Evolutionary conservation across 1,140 invertebrate species (phyloP), one percentile per base, ranked within the genome.

Genomic region (Battus philenor): DNA sequence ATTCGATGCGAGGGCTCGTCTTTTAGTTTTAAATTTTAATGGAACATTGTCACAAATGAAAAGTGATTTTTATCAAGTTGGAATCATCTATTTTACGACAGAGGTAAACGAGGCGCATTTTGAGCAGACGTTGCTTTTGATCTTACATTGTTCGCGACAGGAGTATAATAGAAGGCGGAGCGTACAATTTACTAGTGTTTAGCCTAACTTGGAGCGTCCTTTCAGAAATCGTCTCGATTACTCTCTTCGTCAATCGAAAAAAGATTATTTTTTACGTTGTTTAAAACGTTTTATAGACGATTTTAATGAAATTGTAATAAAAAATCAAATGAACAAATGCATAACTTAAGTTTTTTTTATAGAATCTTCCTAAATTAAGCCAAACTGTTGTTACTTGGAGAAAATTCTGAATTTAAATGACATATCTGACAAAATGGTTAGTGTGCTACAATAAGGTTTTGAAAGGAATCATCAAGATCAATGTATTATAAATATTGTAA

Each of bases 381-480:
- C 75, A 80, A 80, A 80, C 79, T 73, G 60, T 80, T 75, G 58
- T 85, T 78, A 82, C 76, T 68, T 69, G 77, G 78, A 80, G 76
- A 75, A 85, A 76, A 76, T 79, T 81, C 77, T 70, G 78, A 85
- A 85, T 85, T 85, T 85, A 85, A 75, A 79, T 71, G 59, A 85
- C 81, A 85, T 85, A 85, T 85, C 81, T 81, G 73, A 85, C 74
- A 82, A 82, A 77, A 82, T 85, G 81, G 81, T 85, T 85, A 85
- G 81, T 85, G 81, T 85, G 76, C 73, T 82, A 82, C 78, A 71
- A 75, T 82, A 81, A 79, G 80, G 72, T 73, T 81, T 76, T 68
- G 61, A 70, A 71, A 69, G 60, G 63, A 71, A 68, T 69, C 73
- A 79, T 78, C 81, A 79, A 73, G 64, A 76, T 80, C 76, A 76